Base-by-base conservation (phyloP, 2,888 invertebrate genomes). In the Papilio demoleus region DNA sequence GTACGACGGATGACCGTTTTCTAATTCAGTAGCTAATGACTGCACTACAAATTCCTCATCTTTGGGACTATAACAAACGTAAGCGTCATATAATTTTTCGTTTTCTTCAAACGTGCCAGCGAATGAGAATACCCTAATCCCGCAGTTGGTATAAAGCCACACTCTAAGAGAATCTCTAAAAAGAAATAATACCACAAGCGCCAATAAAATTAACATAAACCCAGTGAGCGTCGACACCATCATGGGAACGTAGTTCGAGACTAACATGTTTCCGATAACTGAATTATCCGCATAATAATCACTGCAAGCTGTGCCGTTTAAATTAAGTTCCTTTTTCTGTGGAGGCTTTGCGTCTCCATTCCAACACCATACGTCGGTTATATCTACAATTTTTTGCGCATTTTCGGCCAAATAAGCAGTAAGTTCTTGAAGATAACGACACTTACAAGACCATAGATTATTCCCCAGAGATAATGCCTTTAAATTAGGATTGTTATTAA, bases 381-480 rank as follows among this genome's bases (percentile, higher is more conserved):
- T 94, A 84, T 97, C 97, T 71, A 96, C 93, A 75, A 97, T 95
- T 88, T 96, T 96, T 84, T 95, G 94, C 71, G 95, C 95, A 84
- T 97, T 97, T 83, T 97, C 96, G 40, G 95, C 94, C 71, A 97
- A 95, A 94, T 97, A 97, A 74, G 95, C 94, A 70, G 97, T 96
- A 76, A 97, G 93, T 79, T 96, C 96, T 86, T 97, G 96, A 78
- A 98, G 93, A 89, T 97, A 97, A 83, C 96, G 96, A 89, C 98
- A 98, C 77, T 97, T 95, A 83, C 98, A 98, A 50, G 96, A 96
- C 98, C 98, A 98, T 71, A 95, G 94, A 87, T 98, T 98, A 77
- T 96, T 95, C 14, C 97, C 96, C 68, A 98, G 93, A 11, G 96
- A 95, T 74, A 98, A 87, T 70, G 97, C 96, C 77, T 94, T 95